Evolutionary conservation across 1,140 invertebrate genomes (phyloP), one percentile per base, ranked within the genome.

Genomic region (Galendromus occidentalis): DNA sequence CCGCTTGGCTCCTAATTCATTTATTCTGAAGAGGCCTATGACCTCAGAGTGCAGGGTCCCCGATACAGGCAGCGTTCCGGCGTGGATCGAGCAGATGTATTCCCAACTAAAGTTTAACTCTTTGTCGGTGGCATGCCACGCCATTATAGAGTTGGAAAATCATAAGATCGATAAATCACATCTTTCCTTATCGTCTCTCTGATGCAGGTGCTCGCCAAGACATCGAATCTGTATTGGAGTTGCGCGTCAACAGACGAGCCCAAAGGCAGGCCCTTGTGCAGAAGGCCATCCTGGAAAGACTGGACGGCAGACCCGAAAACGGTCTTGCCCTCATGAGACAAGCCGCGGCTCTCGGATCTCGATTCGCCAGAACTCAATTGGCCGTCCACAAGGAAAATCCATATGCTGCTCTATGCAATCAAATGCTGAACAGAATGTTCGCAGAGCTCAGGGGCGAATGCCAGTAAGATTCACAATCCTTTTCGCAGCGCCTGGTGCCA

Each of bases 361-460:
- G 78, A 22, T 92, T 91, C 77, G 87, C 87, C 25, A 88, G 86
- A 73, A 81, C 82, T 68, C 84, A 86, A 77, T 74, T 89, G 17
- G 81, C 86, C 1, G 51, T 22, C 25, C 25, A 59, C 14, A 80
- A 86, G 71, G 72, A 88, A 68, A 89, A 89, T 78, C 86, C 86
- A 0, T 91, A 90, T 76, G 84, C 86, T 65, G 86, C 87, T 0
- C 80, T 92, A 18, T 95, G 91, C 74, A 96, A 95, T 75, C 84
- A 89, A 75, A 94, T 95, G 89, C 77, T 96, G 25, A 73, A 78
- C 20, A 80, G 88, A 72, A 83, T 86, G 39, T 79, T 85, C 69
- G 72, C 69, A 25, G 80, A 80, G 71, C 67, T 81, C 14, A 22
- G 33, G 25, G 51, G 25, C 22, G 51, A 25, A 25, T 59, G 14